Base-by-base conservation (phyloP, 2,113 vertebrate species). In the Dascyllus trimaculatus region DNA sequence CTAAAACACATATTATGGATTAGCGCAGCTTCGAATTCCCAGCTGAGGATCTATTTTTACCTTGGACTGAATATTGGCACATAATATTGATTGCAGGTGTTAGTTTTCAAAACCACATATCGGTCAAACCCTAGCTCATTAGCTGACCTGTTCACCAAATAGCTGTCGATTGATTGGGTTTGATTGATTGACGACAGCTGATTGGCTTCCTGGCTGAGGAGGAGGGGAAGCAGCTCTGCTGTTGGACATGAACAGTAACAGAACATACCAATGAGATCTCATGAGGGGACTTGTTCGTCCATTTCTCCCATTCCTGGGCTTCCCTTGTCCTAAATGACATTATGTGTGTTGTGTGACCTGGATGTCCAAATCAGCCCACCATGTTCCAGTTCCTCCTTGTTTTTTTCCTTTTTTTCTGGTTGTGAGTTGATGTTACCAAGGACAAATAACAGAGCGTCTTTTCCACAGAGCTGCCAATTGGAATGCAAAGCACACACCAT, bases 101-200 rank as follows among this genome's bases (percentile, higher is more conserved):
- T 43, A 43, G 40, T 43, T 43, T 4, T 64, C 13, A 25, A 46
- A 71, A 56, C 11, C 72, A 35, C 51, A 59, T 57, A 80, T 81
- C 61, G 54, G 84, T 87, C 67, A 0, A 67, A 75, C 56, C 65
- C 83, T 61, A 60, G 67, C 29, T 58, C 17, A 46, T 64, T 15
- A 78, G 48, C 60, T 53, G 67, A 53, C 63, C 69, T 68, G n/a
- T 61, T 65, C 57, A 71, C 90, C 85, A 88, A 78, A 43, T 9
- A 53, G 85, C 89, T 80, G 85, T 84, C 88, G 21, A 53, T 29
- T 91, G 88, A 89, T 90, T 91, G 89, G 35, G 60, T 85, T 89
- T 84, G 84, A 90, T 87, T 91, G 90, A 90, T 90, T 91, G 84
- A 21, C 5, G 83, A 89, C 91, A 89, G 90, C 87, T 57, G 58